A percentile compares a stretch with the other conserved stretches of the same genome.
phyloP scores from a whole-genome alignment of 2,888 invertebrate genomes.

The Caradrina clavipalpis region DNA sequence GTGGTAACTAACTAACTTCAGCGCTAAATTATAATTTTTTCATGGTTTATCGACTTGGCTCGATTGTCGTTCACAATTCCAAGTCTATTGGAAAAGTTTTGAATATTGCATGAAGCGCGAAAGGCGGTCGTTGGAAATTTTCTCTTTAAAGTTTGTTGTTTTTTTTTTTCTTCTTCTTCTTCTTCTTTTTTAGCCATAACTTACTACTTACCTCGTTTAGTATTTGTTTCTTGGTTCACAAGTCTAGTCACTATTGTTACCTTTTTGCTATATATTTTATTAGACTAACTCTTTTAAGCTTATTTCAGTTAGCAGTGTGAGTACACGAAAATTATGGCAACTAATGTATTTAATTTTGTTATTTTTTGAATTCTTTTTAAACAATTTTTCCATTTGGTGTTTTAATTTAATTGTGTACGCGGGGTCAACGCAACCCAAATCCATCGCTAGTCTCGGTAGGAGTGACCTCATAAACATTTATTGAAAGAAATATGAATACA shows the following conservation, averaged over 20 bases:
- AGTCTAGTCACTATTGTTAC: neutral
- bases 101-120: slow-evolving; percentile 78
- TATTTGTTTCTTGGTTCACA: neutral
- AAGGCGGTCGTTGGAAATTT: slow-evolving; percentile 66
- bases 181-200: too few relatives aligned
- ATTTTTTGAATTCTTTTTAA: neutral
- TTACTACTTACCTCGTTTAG: neutral
- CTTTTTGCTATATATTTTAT: neutral
- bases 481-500: slow-evolving; percentile 49
- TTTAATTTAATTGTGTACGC: neutral
- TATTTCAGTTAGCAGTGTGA: neutral
- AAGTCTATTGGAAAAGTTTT: slow-evolving; percentile 71
- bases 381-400: neutral
- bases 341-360: neutral
- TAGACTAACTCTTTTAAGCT: neutral
- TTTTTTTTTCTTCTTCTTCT: slow-evolving; percentile 36
- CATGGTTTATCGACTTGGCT: neutral
- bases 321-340: neutral
- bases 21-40: neutral
- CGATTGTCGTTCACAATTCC: slow-evolving; percentile 19
- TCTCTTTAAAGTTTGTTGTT: slow-evolving; percentile 61
- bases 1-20: slow-evolving; percentile 56
- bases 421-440: slow-evolving; percentile 15
- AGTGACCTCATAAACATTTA: slow-evolving; percentile 67
- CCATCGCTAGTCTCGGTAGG: slow-evolving; percentile 58